Conservation (phyloP, 1,140 invertebrate species). For the Ectropis grisescens region DNA sequence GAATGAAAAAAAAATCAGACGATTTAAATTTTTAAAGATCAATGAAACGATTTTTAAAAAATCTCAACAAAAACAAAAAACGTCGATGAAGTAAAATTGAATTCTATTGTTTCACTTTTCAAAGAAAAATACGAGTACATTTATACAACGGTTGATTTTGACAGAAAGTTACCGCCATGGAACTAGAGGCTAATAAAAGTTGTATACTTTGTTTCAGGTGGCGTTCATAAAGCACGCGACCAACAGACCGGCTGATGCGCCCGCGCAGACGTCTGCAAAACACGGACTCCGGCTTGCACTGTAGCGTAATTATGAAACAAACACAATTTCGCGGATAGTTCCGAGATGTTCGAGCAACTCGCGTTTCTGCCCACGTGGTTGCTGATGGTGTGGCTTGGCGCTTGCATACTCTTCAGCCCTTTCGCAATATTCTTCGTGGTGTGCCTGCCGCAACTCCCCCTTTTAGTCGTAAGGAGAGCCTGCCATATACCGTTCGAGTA, state of each 20-base stretch:
- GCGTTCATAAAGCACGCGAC: slow-evolving; percentile 50
- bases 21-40: no score
- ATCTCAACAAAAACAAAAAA: no score
- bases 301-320: no score
- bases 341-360: slow-evolving; percentile 47
- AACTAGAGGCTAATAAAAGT: no score
- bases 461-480: slow-evolving; percentile 61
- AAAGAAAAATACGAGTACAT: no score
- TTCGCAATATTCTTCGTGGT: slow-evolving; percentile 67
- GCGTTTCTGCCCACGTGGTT: slow-evolving; percentile 58
- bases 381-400: slow-evolving; percentile 58
- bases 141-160: no score
- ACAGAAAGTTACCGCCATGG: no score
- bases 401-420: slow-evolving; percentile 64
- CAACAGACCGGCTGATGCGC: slow-evolving; percentile 15
- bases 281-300: no score
- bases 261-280: slow-evolving; percentile 1
- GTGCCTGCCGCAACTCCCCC: slow-evolving; percentile 64
- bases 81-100: no score
- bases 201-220: slow-evolving; percentile 59
- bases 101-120: no score
- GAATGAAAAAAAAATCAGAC: no score
- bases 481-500: slow-evolving; percentile 71
- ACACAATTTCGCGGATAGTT: slow-evolving; percentile 6
- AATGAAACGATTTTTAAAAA: no score